Conservation (phyloP, 2,888 invertebrate species). For the Caenorhabditis afra region DNA sequence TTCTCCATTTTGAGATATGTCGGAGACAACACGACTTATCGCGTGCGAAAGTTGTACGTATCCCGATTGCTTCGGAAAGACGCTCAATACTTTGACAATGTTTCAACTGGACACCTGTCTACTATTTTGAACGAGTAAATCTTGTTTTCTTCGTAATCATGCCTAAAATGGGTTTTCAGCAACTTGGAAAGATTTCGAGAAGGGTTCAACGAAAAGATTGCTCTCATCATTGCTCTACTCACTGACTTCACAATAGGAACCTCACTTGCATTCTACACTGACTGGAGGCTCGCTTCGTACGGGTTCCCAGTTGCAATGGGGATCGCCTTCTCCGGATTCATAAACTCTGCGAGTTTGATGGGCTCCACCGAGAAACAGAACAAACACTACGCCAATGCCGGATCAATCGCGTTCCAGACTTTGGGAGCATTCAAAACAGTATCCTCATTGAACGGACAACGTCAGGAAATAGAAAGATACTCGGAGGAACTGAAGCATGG, state of each 20-base stretch:
- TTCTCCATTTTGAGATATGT: slow-evolving; percentile 80
- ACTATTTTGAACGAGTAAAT: slow-evolving; percentile 82
- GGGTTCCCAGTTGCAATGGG: slow-evolving; percentile 78
- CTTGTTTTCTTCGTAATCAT: background rate
- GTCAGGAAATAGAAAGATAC: slow-evolving; percentile 64
- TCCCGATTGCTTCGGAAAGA: slow-evolving; percentile 81
- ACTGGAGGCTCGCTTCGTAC: slow-evolving; percentile 76
- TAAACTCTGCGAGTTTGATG: slow-evolving; percentile 67
- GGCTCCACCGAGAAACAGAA: slow-evolving; percentile 38
- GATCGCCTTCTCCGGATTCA: slow-evolving; percentile 70
- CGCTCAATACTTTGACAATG: slow-evolving; percentile 81
- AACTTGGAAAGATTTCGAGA: slow-evolving; percentile 76
- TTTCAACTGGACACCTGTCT: slow-evolving; percentile 82
- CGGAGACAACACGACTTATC: slow-evolving; percentile 82
- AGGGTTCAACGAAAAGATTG: slow-evolving; percentile 76
- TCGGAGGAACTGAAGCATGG: slow-evolving; percentile 66
- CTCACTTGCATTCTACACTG: slow-evolving; percentile 67
- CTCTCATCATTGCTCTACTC: slow-evolving; percentile 66
- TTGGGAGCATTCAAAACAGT: slow-evolving; percentile 49
- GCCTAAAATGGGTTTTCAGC: too few relatives aligned
- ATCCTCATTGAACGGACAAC: slow-evolving; percentile 47
- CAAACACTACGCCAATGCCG: slow-evolving; percentile 45
- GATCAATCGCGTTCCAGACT: slow-evolving; percentile 48
- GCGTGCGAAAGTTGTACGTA: slow-evolving; percentile 82
- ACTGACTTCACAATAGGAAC: slow-evolving; percentile 58